A percentile compares a stretch with the other conserved stretches of the same genome.
Conservation (phyloP, 2,113 vertebrate genomes). For the Eolophus roseicapilla region DNA sequence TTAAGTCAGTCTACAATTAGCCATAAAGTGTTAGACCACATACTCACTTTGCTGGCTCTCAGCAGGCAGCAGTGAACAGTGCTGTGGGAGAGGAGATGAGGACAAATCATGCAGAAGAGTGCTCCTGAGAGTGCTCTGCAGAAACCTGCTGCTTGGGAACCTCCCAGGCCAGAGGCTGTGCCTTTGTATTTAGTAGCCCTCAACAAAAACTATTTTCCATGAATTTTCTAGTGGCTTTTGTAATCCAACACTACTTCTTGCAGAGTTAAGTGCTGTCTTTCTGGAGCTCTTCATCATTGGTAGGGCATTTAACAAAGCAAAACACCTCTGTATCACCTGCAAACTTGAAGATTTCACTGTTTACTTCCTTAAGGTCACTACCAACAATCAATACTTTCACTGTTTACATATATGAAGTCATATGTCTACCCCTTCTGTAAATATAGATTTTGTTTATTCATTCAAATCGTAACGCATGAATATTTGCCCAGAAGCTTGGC, state of each 20-base stretch:
- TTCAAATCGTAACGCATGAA: not conserved
- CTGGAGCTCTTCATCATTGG: not conserved
- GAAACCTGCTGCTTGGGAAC: not conserved
- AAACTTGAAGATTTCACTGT: not conserved
- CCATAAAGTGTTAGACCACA: not conserved
- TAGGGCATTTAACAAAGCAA: not conserved
- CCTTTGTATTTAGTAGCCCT: not conserved
- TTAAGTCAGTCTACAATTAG: not conserved
- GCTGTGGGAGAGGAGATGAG: accelerated
- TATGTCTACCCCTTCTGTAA: not conserved
- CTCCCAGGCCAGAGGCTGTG: not conserved
- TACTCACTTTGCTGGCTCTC: not conserved
- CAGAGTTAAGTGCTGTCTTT: not conserved
- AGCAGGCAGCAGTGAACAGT: not conserved
- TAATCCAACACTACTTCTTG: not conserved
- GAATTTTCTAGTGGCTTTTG: not conserved
- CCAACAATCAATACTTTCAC: not conserved
- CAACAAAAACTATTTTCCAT: not conserved
- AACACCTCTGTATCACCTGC: not conserved
- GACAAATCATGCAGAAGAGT: not conserved
- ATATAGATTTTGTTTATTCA: not conserved
- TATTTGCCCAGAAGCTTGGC: not conserved
- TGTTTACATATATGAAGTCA: not conserved
- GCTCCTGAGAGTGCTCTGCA: not conserved
- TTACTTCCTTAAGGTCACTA: not conserved